These are phyloP conservation scores for Brachyptera risi DNA, from an alignment of 2,888 invertebrate genomes.

Conservation along the genomic window DNA sequence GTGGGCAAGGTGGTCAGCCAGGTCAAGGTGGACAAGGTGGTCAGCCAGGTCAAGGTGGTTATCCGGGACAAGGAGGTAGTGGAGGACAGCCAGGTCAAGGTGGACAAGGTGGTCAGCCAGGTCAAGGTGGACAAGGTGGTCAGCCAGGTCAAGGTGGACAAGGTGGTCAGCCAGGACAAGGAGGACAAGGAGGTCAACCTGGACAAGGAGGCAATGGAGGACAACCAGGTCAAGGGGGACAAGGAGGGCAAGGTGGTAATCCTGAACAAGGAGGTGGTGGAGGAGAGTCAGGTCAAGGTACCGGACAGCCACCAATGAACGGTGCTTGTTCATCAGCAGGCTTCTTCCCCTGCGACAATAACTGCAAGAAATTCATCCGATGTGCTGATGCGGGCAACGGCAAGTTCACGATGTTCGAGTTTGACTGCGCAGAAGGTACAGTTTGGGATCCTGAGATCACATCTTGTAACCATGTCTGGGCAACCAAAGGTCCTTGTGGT, in stretches of 20 bases:
- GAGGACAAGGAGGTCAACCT: constrained; percentile 33
- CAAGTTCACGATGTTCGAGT: constrained; percentile 48
- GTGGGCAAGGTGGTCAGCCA: not conserved
- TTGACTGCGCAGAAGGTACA: constrained; percentile 54
- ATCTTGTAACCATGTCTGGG: constrained; percentile 53
- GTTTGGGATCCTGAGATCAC: constrained; percentile 55
- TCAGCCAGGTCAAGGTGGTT: constrained; percentile 9
- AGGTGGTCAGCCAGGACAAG: constrained; percentile 21
- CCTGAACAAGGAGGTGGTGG: constrained; percentile 21
- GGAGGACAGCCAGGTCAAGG: not conserved
- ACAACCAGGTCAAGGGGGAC: constrained; percentile 20
- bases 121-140: not conserved
- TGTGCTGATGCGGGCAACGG: constrained; percentile 51
- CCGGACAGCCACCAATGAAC: not conserved
- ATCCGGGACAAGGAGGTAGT: constrained; percentile 5
- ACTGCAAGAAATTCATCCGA: constrained; percentile 63
- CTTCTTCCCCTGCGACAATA: constrained; percentile 56
- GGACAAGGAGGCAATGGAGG: constrained; percentile 5
- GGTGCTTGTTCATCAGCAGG: constrained; percentile 53
- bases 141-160: constrained; percentile 3
- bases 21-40: constrained; percentile 18
- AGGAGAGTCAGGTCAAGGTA: not conserved
- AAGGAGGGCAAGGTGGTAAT: constrained; percentile 33
- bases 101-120: not conserved
- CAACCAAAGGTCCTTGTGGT: constrained; percentile 35